Base-by-base conservation (phyloP, 1,140 invertebrate species). In the Brachionus rotundiformis region DNA sequence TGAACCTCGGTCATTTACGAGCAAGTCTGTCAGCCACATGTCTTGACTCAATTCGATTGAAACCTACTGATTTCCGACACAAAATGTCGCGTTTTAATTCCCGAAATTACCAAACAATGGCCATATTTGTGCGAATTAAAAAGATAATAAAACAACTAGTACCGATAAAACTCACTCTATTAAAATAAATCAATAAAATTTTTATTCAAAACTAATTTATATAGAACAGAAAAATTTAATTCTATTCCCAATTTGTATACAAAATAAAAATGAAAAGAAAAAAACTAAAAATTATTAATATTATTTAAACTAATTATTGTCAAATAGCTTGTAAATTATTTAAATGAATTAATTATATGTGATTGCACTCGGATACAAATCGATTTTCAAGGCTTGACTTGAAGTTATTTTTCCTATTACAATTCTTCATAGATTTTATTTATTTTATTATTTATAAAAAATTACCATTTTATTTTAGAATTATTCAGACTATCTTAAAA, bases 61-160 rank as follows among this genome's bases (percentile, higher is more conserved):
- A 29, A 63, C 61, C 61, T 33, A 33, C 61, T 63, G 61, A 54
- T 63, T 63, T 29, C 61, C 61, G 61, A 63, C 61, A 63, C 25
- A 63, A 63, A 29, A 63, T 63, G 61, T 63, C 61, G 23, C 29
- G 23, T 25, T 29, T 63, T 63, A 16, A 54, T 54, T 19, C 47
- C 19, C 5, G 1, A 10, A 54, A 54, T 54, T 54, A 19, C 19
- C 19, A 54, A 54, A 25, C 47, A 54, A 54, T 54, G 19, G 47
- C 4, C 47, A n/a, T n/a, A n/a, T n/a, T n/a, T n/a, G n/a, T n/a
- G n/a, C n/a, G 8, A 54, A 23, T 19, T 19, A 19, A 19, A 54
- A 54, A 54, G 6, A 54, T 19, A 19, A 19, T 19, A 54, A 54
- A 19, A 54, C n/a, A 54, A 23, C 7, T 23, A 6, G 1, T 54